Percentiles rank a stretch among this genome's conserved stretches.
Evolutionary conservation across 1,140 invertebrate species (phyloP).

Genomic region (Aplysia californica): DNA sequence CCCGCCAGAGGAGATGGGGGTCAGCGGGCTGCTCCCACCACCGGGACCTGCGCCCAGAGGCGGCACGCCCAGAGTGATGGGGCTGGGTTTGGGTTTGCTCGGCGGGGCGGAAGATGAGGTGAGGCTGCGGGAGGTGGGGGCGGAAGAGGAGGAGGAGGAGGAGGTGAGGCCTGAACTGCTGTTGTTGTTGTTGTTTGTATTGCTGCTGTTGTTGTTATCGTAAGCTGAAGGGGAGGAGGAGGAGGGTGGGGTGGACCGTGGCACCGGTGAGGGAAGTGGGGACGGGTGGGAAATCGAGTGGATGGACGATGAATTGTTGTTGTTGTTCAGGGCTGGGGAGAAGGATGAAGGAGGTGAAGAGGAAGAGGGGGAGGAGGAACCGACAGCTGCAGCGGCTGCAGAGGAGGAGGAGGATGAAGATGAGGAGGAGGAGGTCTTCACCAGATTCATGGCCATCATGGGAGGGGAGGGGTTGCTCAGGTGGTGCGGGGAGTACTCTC

Average conservation of each 20-base stretch:
- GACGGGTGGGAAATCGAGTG: no score
- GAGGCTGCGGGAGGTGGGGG: background rate
- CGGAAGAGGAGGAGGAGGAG: slow-evolving; percentile 15
- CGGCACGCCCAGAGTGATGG: slow-evolving; percentile 36
- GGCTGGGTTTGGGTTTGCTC: slow-evolving; percentile 48
- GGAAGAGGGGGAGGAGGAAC: background rate
- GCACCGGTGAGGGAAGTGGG: slow-evolving; percentile 10
- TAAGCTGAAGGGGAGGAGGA: slow-evolving; percentile 11
- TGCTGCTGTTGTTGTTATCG: no score
- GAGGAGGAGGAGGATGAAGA: background rate
- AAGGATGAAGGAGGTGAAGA: background rate
- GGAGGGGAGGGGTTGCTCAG: slow-evolving; percentile 15
- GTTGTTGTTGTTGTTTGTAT: no score
- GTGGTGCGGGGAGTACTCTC: slow-evolving; percentile 7
- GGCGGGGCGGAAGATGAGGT: slow-evolving; percentile 6
- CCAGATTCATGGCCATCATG: slow-evolving; percentile 26
- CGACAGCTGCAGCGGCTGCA: no score
- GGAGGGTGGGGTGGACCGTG: slow-evolving; percentile 6
- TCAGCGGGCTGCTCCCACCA: slow-evolving; percentile 17
- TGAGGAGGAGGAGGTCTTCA: slow-evolving; percentile 9
- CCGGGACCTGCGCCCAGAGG: slow-evolving; percentile 18
- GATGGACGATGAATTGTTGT: no score
- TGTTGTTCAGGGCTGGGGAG: slow-evolving; percentile 11
- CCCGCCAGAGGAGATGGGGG: slow-evolving; percentile 24
- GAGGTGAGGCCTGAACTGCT: background rate